Evolutionary conservation across 1,140 invertebrate species (phyloP).

Genomic region (Conopomorpha cramerella): DNA sequence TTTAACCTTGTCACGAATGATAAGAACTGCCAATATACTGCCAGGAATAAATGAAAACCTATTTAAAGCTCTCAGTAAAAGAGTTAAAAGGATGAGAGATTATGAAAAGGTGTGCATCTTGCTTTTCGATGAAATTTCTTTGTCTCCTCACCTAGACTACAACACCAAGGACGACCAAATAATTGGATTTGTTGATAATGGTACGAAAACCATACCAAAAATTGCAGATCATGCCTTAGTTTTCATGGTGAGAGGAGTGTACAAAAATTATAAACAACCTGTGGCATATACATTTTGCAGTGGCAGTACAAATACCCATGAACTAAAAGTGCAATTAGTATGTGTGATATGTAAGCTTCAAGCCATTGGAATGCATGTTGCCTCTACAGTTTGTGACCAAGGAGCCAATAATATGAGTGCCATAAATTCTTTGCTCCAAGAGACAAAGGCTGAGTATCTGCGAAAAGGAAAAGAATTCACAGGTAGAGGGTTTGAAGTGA

Average conservation of each 20-base stretch:
- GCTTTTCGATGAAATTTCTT: constrained; percentile 12
- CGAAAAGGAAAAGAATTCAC: constrained; percentile 4
- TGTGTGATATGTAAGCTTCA: constrained; percentile 5
- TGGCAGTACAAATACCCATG: constrained; percentile 4
- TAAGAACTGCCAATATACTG: constrained; percentile 4
- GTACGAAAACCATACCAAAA: constrained; percentile 1
- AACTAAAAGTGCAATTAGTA: constrained; percentile 8
- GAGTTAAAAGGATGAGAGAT: constrained; percentile 6
- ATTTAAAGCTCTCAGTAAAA: constrained; percentile 7
- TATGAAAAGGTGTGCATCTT: constrained; percentile 11
- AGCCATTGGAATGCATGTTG: constrained; percentile 7
- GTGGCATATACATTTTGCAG: constrained; percentile 9
- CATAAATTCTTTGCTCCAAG: constrained; percentile 8
- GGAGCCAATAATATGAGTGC: constrained; percentile 11
- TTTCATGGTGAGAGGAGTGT: constrained; percentile 12
- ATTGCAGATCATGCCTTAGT: constrained; percentile 15
- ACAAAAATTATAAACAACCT: constrained; percentile 13
- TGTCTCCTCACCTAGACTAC: constrained; percentile 5
- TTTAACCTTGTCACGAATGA: constrained; percentile 5
- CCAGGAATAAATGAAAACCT: constrained; percentile 10
- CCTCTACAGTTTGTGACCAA: constrained; percentile 14
- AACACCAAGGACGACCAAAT: constrained; percentile 7
- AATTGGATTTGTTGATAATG: constrained; percentile 12
- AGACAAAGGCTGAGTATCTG: constrained; percentile 10
- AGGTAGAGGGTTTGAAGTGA: no score